Evolutionary conservation across 2,797 vertebrate genomes (phyloP).

Genomic region (Cossypha niveicapilla): DNA sequence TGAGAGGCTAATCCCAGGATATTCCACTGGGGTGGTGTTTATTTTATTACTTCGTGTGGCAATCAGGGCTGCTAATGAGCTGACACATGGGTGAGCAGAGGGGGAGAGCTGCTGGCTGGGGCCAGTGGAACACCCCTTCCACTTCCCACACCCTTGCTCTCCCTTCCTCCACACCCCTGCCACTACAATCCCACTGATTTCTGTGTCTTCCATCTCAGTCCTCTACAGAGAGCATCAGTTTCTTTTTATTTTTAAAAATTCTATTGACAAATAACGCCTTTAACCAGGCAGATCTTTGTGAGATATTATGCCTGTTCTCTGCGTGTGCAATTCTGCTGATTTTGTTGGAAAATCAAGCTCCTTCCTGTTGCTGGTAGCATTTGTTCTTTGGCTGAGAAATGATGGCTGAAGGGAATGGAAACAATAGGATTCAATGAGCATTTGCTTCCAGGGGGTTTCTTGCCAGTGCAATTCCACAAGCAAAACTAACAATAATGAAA

Average conservation of each 20-base stretch:
- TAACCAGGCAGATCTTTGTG: neutral
- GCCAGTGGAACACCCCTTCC: rapidly evolving
- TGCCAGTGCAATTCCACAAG: neutral
- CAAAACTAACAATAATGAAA: conserved; percentile 24
- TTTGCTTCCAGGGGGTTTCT: neutral
- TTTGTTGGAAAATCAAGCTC: neutral
- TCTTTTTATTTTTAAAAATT: neutral
- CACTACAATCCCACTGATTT: neutral
- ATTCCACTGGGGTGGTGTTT: neutral
- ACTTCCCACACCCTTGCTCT: neutral
- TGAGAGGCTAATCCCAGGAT: neutral
- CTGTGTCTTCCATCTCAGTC: neutral
- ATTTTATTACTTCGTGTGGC: neutral
- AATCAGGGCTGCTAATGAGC: neutral
- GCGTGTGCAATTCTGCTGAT: neutral
- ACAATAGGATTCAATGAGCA: neutral
- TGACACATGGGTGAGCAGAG: neutral
- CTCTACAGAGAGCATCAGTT: neutral
- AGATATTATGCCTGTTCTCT: neutral
- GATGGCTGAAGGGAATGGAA: conserved; percentile 13
- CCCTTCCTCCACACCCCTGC: neutral
- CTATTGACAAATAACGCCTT: neutral
- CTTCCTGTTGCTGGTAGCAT: neutral
- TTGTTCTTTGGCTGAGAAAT: conserved; percentile 8
- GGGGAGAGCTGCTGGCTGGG: neutral